phyloP scores from a whole-genome alignment of 2,113 vertebrate genomes.

The Pangasianodon hypophthalmus region DNA sequence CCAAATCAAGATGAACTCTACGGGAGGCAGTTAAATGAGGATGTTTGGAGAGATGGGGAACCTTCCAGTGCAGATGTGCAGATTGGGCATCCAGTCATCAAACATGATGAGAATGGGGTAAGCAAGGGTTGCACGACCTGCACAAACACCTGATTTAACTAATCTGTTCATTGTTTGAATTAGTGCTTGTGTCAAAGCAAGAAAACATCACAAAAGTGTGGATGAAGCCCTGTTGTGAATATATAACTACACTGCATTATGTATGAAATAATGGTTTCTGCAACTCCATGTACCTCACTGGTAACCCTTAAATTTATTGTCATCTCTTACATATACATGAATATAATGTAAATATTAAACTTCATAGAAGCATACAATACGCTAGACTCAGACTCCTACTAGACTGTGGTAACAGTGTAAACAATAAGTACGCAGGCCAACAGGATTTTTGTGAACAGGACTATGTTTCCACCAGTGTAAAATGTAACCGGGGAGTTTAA shows the following conservation, averaged over 20 bases:
- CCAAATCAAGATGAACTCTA: constrained; percentile 55
- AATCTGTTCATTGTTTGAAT: background rate
- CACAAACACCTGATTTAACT: background rate
- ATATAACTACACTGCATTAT: background rate
- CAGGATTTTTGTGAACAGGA: background rate
- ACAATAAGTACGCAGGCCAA: background rate
- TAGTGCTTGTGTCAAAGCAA: background rate
- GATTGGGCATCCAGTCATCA: constrained; percentile 12
- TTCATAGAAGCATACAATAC: too few relatives aligned
- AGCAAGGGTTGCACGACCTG: background rate
- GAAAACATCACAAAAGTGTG: background rate
- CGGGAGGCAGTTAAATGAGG: constrained; percentile 56
- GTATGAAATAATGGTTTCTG: too few relatives aligned
- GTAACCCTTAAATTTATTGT: background rate
- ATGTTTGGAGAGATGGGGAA: constrained; percentile 60
- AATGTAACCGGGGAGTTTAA: background rate
- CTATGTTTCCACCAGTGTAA: background rate
- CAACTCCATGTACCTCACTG: background rate
- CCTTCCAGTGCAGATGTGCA: background rate
- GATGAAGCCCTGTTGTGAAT: background rate
- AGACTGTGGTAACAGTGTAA: too few relatives aligned
- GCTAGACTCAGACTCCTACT: too few relatives aligned
- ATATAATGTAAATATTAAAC: too few relatives aligned
- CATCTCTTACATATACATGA: background rate
- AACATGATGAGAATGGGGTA: constrained; percentile 35